Base-by-base conservation (phyloP, 2,888 invertebrate genomes). In the Rhimphoctona megacephalus region DNA sequence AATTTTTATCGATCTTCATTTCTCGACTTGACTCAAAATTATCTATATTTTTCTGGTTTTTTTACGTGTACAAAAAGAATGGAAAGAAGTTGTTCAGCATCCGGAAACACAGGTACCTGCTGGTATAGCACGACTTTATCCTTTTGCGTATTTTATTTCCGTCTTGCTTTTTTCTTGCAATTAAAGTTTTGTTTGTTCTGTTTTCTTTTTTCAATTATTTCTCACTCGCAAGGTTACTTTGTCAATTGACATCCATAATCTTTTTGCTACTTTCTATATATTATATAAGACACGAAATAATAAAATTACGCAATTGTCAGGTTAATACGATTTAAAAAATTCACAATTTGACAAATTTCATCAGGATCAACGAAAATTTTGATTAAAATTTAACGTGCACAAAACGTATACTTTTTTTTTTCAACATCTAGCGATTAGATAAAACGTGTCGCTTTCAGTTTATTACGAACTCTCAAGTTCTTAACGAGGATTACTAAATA, bases 101-200 rank as follows among this genome's bases (percentile, higher is more conserved):
- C 17, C 54, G 39, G 30, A 66, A 85, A 85, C 77, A 72, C 85
- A 85, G 85, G 85, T 85, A 81, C 85, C 81, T 85, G 77, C 85
- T 77, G 66, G 79, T 77, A 85, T 81, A 85, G 81, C 85, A 85
- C 85, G 77, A 81, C 81, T 81, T 85, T 57, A 25, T 52, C 49
- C 61, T 19, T 57, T 72, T n/a, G n/a, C 30, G 19, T n/a, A 9
- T 57, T 43, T 57, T 49, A 49, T 61, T 22, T 36, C 11, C 11
- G 6, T 11, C 70, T n/a, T 30, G 8, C 49, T 7, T 46, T 14
- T 49, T 30, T 1, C 49, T 77, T 22, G 54, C 22, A 61, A 33
- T 22, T n/a, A 1, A 25, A 19, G 30, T 30, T 25, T 14, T 54
- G 66, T 39, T n/a, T 52, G 49, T 39, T 22, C 22, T 14, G 43